A percentile compares a stretch with the other conserved stretches of the same genome.
These are phyloP conservation scores for Hypothenemus hampei DNA, from an alignment of 1,140 invertebrate species.

Conservation along the genomic window DNA sequence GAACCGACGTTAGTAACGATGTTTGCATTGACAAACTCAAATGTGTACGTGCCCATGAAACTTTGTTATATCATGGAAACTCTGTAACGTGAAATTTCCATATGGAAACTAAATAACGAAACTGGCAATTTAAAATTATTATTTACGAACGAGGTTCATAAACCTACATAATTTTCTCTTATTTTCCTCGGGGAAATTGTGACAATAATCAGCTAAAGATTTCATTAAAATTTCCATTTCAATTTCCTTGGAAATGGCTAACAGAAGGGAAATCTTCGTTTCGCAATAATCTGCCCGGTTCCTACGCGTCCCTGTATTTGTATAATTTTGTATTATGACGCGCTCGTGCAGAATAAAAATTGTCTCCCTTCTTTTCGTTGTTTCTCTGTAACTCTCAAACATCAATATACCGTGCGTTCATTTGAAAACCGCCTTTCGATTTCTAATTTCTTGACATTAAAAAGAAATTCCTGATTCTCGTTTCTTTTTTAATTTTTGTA, in stretches of 20 bases:
- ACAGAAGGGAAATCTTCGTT: slow-evolving; percentile 34
- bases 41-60: slow-evolving; percentile 15
- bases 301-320: slow-evolving; percentile 33
- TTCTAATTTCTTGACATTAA: no score
- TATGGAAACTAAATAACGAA: no score
- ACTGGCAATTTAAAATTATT: not conserved
- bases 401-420: no score
- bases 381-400: no score
- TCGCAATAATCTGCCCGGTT: slow-evolving; percentile 34
- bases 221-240: slow-evolving; percentile 37
- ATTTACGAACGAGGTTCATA: no score
- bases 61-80: slow-evolving; percentile 7
- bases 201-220: slow-evolving; percentile 33
- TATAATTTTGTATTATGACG: slow-evolving; percentile 36
- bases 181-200: slow-evolving; percentile 15
- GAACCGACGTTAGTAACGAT: slow-evolving; percentile 7
- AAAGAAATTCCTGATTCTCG: no score
- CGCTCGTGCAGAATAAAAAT: slow-evolving; percentile 33
- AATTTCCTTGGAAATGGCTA: slow-evolving; percentile 32
- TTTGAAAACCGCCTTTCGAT: no score
- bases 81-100: slow-evolving; percentile 13
- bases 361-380: no score
- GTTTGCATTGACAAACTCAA: slow-evolving; percentile 3
- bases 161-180: slow-evolving; percentile 13
- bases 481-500: no score